phyloP scores from a whole-genome alignment of 1,140 invertebrate genomes.

The Atta cephalotes region DNA sequence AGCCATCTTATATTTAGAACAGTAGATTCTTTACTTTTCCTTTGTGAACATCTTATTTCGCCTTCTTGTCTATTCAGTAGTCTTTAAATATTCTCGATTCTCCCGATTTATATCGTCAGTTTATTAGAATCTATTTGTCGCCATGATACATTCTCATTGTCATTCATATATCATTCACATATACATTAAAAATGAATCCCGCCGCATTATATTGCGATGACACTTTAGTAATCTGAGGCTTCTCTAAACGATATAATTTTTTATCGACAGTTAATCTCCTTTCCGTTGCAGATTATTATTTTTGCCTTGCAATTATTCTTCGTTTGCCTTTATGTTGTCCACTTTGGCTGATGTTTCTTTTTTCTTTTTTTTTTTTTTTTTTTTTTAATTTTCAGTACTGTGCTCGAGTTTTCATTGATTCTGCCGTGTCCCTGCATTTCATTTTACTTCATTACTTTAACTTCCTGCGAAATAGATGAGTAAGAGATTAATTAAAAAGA shows the following conservation, averaged over 20 bases:
- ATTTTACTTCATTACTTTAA: conserved; percentile 68
- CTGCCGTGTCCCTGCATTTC: conserved; percentile 74
- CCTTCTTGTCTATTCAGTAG: neutral
- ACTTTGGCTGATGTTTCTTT: conserved; percentile 78
- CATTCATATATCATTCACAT: conserved; percentile 6
- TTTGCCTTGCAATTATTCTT: conserved; percentile 62
- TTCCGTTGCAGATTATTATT: conserved; percentile 62
- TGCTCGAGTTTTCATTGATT: conserved; percentile 74
- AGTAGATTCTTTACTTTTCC: neutral
- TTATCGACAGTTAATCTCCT: conserved; percentile 61
- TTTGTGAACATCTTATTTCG: neutral
- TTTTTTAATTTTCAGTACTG: conserved; percentile 67
- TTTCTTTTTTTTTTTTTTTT: conserved; percentile 61
- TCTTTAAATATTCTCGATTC: neutral
- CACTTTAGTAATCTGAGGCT: conserved; percentile 87
- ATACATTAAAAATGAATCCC: conserved; percentile 74
- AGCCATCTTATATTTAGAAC: conserved; percentile 14
- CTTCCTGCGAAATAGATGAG: neutral
- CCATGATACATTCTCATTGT: neutral
- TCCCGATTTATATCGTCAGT: neutral
- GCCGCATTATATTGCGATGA: conserved; percentile 79
- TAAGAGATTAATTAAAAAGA: conserved; percentile 37
- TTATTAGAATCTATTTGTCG: neutral
- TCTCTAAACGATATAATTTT: conserved; percentile 66
- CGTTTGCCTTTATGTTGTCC: conserved; percentile 76